Percentiles rank a stretch among this genome's conserved stretches.
These are phyloP conservation scores for Capreolus pygargus DNA, from an alignment of 2,113 vertebrate genomes.

Conservation along the genomic window DNA sequence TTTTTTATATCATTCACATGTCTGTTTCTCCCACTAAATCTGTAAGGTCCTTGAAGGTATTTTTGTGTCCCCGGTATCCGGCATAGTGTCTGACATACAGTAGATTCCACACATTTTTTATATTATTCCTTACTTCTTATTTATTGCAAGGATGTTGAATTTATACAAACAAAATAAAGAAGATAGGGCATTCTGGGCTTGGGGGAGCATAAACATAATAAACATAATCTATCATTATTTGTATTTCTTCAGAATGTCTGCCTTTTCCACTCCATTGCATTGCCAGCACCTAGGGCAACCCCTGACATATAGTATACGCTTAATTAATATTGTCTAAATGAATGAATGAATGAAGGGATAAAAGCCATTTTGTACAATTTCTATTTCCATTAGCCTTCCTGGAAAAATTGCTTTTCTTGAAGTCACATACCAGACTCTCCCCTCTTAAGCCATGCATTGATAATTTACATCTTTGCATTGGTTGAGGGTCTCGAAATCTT, in stretches of 20 bases:
- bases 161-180: background rate
- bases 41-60: background rate
- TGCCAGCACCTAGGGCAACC: background rate
- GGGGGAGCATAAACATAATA: background rate
- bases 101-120: background rate
- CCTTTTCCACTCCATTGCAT: background rate
- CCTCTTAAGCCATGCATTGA: background rate
- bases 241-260: background rate
- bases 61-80: background rate
- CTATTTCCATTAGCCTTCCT: background rate
- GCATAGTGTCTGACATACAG: background rate
- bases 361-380: background rate
- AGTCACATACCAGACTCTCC: background rate
- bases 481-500: background rate
- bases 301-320: background rate
- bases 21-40: background rate
- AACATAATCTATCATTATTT: background rate
- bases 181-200: background rate
- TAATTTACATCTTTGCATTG: background rate
- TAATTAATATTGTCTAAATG: background rate
- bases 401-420: background rate
- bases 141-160: background rate
- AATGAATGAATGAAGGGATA: background rate
- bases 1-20: background rate
- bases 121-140: background rate